Evolutionary conservation across 64 coral and sea anemone genomes (phyloP), one percentile per base, ranked within the genome.

Genomic region (Orbicella faveolata): DNA sequence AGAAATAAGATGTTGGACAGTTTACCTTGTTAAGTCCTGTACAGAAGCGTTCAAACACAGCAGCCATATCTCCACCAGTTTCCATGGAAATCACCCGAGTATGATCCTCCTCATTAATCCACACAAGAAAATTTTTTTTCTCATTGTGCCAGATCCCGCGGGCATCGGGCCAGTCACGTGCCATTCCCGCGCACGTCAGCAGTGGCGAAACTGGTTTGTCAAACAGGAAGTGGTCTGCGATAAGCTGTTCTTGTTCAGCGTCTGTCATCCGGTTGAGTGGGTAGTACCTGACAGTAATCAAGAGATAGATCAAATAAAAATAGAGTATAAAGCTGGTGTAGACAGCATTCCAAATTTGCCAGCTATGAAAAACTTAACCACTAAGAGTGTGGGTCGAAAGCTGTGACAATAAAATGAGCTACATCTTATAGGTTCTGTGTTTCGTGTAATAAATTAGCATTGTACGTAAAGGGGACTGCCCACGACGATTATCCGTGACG

Each of bases 91-190:
- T 92, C 35, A 92, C 90, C 2, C 83, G 92, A 75, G 87, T 89
- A 39, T 94, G 92, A 44, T 94, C 92, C 23, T 94, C 92, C 62
- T 94, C 92, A 73, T 94, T 94, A 4, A 94, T 81, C 92, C 92
- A 94, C 0, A 94, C 92, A 6, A 94, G 73, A 57, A 94, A 94
- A 72, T 94, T 94, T 59, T 94, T 94, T 18, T 94, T 94, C 19
- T 94, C 90, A 74, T 92, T 92, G 63, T 92, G 90, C 90, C 90
- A 92, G 33, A 92, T 92, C 20, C 90, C 90, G 13, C 90, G 90
- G 33, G 74, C 90, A 77, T 92, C 90, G 75, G 90, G 90, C 90
- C 90, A 92, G 76, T 94, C 87, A 67, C 92, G 92, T 69, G 87
- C 92, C 92, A 94, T 94, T 19, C 92, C 92, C 23, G 92, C 87